Conservation (phyloP, 1,140 invertebrate species). For the Hycleus phaleratus region DNA sequence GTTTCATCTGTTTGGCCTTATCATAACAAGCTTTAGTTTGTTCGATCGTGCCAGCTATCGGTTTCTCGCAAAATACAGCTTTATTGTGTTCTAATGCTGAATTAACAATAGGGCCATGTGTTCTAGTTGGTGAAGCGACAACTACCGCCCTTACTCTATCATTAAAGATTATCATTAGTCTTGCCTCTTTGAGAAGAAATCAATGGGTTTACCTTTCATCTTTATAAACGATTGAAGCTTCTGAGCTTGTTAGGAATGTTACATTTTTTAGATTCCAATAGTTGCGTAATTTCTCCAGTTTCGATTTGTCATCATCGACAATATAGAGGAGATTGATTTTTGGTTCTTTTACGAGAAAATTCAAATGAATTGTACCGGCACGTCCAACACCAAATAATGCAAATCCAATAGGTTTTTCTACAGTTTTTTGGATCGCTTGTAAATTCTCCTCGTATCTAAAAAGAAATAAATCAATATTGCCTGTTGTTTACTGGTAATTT, state of each 20-base stretch:
- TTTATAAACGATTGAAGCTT: conserved; percentile 45
- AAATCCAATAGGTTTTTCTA: conserved; percentile 18
- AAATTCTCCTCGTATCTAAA: conserved; percentile 12
- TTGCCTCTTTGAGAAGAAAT: no score
- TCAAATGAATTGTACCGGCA: conserved; percentile 55
- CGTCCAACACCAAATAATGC: conserved; percentile 56
- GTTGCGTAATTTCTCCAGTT: conserved; percentile 42
- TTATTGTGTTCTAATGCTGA: conserved; percentile 52
- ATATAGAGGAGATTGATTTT: conserved; percentile 52
- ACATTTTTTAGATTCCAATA: conserved; percentile 47
- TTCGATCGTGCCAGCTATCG: conserved; percentile 51
- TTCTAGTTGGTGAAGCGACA: conserved; percentile 52
- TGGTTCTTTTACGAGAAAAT: conserved; percentile 46
- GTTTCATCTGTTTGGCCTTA: conserved; percentile 47
- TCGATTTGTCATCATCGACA: conserved; percentile 48
- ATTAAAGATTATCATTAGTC: not conserved
- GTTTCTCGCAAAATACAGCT: conserved; percentile 66
- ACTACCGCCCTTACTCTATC: conserved; percentile 50
- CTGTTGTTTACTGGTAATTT: not conserved
- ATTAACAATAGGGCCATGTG: conserved; percentile 53
- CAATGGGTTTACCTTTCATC: conserved; percentile 44
- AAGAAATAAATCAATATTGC: not conserved
- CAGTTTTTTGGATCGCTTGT: not conserved
- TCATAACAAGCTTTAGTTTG: conserved; percentile 52
- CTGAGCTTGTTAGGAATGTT: conserved; percentile 46